Percentiles rank a stretch among this genome's conserved stretches.
These are phyloP conservation scores for Petrophora chlorosata DNA, from an alignment of 2,888 invertebrate species.

Conservation along the genomic window DNA sequence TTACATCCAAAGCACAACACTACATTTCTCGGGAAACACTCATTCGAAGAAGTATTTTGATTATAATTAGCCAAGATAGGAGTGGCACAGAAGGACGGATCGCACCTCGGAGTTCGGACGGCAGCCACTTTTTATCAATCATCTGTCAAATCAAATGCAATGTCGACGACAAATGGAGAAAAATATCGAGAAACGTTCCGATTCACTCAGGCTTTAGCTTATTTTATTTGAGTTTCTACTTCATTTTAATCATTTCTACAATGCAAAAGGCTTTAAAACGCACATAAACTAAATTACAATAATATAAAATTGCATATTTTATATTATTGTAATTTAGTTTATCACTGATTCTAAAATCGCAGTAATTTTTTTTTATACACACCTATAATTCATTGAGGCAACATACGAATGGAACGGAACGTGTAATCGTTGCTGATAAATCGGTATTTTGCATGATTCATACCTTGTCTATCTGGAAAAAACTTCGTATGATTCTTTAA, in stretches of 20 bases:
- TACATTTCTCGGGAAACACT: constrained; percentile 61
- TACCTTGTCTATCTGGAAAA: constrained; percentile 37
- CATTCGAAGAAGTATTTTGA: constrained; percentile 49
- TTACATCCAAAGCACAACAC: constrained; percentile 52
- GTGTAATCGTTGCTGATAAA: constrained; percentile 43
- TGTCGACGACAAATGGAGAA: constrained; percentile 3
- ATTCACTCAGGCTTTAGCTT: neutral
- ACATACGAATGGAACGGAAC: constrained; percentile 35
- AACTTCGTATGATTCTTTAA: constrained; percentile 13
- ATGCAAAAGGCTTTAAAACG: no score
- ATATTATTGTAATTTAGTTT: no score
- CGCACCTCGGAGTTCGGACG: constrained; percentile 48
- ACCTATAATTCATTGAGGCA: no score
- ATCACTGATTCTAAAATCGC: no score
- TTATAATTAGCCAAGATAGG: constrained; percentile 60
- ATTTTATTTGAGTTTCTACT: no score
- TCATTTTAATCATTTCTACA: no score
- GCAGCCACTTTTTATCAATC: constrained; percentile 53
- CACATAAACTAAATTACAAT: no score
- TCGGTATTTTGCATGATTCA: constrained; percentile 72
- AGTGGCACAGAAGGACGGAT: constrained; percentile 78
- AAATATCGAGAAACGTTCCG: constrained; percentile 32
- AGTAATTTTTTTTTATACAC: no score
- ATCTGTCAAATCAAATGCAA: constrained; percentile 55
- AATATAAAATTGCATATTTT: no score